Evolutionary conservation across 2,113 vertebrate genomes (phyloP), one percentile per base, ranked within the genome.

Genomic region (Amphiprion ocellaris): DNA sequence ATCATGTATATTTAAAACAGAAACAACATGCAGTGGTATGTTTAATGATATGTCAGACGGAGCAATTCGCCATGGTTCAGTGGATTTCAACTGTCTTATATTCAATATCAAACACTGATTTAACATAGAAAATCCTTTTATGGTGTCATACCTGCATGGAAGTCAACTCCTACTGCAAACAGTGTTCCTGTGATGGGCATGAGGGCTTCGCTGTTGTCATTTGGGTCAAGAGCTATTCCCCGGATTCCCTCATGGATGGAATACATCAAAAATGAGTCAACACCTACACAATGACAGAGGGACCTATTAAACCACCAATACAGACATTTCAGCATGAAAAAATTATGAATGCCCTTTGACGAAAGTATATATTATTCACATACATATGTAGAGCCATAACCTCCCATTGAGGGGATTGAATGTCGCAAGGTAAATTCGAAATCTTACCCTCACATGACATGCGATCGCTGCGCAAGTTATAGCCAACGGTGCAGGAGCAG

Each of bases 181-280:
- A 98, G 96, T 10, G 97, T 93, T 73, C 98, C 97, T 47, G 97
- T 97, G 87, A 99, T 93, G 10, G 98, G 97, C 97, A 99, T 99
- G 88, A 99, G 93, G 37, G 97, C 96, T 87, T 99, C 98, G 30
- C 87, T 96, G 93, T 96, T 97, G 90, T 99, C 98, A 84, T 89
- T 95, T 58, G 97, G 97, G 71, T 99, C 98, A 4, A 99, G 94
- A 83, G 97, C 93, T 54, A 99, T 96, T 72, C 98, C 98, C 52
- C 97, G 92, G 84, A 99, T 96, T 80, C 98, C 98, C 93, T 99
- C 98, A 61, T 99, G 96, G 78, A 99, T 95, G 63, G 98, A 99
- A 80, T 99, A 99, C 96, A 99, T 97, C 28, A 99, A 94, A 89
- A 99, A 99, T 11, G 97, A 97, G 70, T 97, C 98, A 81, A 99